Evolutionary conservation across 2,113 vertebrate genomes (phyloP).

Genomic region (Microcebus griseorufus): DNA sequence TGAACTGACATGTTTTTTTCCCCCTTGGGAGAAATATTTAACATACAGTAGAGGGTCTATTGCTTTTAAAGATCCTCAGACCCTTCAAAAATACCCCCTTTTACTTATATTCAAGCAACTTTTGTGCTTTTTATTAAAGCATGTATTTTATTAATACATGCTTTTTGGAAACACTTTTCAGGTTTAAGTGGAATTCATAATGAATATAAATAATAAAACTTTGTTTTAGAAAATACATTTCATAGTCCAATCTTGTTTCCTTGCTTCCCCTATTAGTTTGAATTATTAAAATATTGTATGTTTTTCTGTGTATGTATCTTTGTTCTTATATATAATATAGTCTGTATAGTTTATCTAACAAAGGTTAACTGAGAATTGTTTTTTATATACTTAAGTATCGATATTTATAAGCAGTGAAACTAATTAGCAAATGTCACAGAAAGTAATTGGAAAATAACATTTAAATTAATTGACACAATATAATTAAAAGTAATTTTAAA

Average conservation of each 20-base stretch:
- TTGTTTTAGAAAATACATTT: constrained; percentile 27
- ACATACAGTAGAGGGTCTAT: not conserved
- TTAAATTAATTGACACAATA: not conserved
- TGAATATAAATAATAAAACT: not conserved
- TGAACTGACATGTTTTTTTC: not conserved
- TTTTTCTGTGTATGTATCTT: not conserved
- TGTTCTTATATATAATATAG: not conserved
- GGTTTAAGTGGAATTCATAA: not conserved
- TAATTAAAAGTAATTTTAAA: constrained; percentile 16
- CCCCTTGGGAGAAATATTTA: not conserved
- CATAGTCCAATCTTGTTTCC: not conserved
- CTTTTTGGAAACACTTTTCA: constrained; percentile 4
- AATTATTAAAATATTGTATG: not conserved
- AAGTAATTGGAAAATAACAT: not conserved
- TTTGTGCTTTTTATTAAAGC: constrained; percentile 33
- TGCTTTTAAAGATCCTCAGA: not conserved
- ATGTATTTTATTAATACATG: not conserved
- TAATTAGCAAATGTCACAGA: not conserved
- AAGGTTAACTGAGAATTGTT: not conserved
- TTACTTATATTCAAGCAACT: not conserved
- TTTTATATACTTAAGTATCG: constrained; percentile 11
- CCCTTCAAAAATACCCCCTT: not conserved
- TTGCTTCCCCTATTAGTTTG: not conserved
- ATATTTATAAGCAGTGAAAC: not conserved
- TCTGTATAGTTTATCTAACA: not conserved